Percentiles rank a stretch among this genome's conserved stretches.
Evolutionary conservation across 2,113 vertebrate species (phyloP).

Genomic region (Turnix velox): DNA sequence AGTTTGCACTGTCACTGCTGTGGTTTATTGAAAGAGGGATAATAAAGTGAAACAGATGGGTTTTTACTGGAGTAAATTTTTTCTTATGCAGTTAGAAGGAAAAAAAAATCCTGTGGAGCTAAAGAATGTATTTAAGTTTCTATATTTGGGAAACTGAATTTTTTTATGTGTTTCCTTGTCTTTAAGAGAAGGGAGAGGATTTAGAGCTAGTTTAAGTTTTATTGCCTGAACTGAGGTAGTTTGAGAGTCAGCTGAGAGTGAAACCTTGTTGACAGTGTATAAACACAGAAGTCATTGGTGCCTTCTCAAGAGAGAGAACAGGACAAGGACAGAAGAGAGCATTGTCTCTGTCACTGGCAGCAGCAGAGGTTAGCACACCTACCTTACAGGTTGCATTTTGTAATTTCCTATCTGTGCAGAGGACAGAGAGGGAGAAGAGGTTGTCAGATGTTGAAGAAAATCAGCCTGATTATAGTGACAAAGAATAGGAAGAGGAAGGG

Average conservation of each 20-base stretch:
- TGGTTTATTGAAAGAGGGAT: background rate
- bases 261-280: background rate
- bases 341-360: background rate
- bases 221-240: background rate
- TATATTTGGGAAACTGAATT: background rate
- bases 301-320: background rate
- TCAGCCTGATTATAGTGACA: background rate
- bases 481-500: background rate
- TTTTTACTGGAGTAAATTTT: background rate
- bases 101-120: background rate
- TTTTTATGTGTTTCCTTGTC: background rate
- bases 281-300: background rate
- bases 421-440: background rate
- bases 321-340: background rate
- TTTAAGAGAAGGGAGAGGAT: background rate
- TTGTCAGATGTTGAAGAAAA: background rate
- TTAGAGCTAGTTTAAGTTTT: background rate
- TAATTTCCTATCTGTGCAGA: background rate
- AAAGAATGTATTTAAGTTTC: background rate
- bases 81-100: background rate
- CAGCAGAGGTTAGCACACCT: background rate
- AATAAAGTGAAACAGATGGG: background rate
- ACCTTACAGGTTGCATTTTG: background rate
- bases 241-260: background rate
- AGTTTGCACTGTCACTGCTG: background rate